Conservation (phyloP, 2,113 vertebrate species). For the Dascyllus trimaculatus region DNA sequence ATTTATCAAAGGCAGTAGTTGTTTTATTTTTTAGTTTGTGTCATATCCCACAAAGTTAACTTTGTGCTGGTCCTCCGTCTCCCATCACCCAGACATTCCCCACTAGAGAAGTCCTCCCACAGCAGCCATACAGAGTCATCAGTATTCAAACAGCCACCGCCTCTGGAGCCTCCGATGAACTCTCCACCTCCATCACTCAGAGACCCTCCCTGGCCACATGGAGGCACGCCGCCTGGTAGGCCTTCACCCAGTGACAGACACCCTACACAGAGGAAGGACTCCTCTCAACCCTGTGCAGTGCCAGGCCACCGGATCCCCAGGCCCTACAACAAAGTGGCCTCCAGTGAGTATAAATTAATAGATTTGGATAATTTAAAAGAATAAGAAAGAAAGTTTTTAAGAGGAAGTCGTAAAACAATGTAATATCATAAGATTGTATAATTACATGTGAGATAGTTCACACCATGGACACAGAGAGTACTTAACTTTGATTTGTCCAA, state of each 20-base stretch:
- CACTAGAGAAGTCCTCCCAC: slow-evolving; percentile 90
- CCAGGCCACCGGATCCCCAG: slow-evolving; percentile 79
- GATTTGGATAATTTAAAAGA: not conserved
- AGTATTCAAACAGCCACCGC: slow-evolving; percentile 87
- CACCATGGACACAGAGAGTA: too few species aligned
- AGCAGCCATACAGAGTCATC: slow-evolving; percentile 87
- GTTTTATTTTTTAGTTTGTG: not conserved
- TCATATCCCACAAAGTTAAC: not conserved
- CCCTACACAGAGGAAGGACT: slow-evolving; percentile 82
- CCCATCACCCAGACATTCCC: slow-evolving; percentile 85
- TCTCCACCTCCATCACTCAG: slow-evolving; percentile 83
- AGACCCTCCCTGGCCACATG: slow-evolving; percentile 84
- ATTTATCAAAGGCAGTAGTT: not conserved
- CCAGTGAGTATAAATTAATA: slow-evolving; percentile 87
- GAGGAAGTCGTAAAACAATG: too few species aligned
- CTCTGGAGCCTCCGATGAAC: slow-evolving; percentile 79
- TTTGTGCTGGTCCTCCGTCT: not conserved
- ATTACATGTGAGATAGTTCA: too few species aligned
- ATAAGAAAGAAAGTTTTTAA: too few species aligned
- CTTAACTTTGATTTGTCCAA: too few species aligned
- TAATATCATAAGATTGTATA: too few species aligned
- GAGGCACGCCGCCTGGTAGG: slow-evolving; percentile 69
- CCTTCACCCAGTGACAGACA: slow-evolving; percentile 68
- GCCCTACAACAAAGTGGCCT: slow-evolving; percentile 90
- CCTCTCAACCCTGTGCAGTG: slow-evolving; percentile 53